Percentiles rank a stretch among this genome's conserved stretches.
These are phyloP conservation scores for Chunga burmeisteri DNA, from an alignment of 2,113 vertebrate genomes.

Conservation along the genomic window DNA sequence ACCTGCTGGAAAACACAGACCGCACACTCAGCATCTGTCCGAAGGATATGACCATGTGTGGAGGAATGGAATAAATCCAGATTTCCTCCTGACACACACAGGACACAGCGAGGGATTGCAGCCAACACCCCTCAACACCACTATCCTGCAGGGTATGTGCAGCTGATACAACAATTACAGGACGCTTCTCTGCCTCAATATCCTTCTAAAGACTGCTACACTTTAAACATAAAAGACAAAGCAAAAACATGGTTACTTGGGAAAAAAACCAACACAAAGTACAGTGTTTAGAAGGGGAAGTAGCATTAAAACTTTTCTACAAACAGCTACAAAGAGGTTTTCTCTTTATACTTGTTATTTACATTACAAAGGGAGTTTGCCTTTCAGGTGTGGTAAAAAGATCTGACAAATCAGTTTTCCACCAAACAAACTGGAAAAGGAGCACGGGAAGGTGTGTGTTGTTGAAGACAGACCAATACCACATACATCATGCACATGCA, in stretches of 20 bases:
- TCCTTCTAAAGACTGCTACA: not conserved
- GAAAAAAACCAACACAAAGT: not conserved
- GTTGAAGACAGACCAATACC: no score
- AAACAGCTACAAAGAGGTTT: not conserved
- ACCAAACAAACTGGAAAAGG: not conserved
- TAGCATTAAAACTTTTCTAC: not conserved
- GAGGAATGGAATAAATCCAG: not conserved
- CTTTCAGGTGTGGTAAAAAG: not conserved
- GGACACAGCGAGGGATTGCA: not conserved
- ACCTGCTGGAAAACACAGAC: not conserved
- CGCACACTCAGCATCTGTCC: not conserved
- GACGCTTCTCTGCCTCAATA: not conserved
- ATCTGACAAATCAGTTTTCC: not conserved
- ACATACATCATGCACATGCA: accelerated
- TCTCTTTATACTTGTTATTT: not conserved
- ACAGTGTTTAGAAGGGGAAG: not conserved
- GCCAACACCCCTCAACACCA: not conserved
- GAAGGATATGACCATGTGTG: not conserved
- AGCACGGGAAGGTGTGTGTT: accelerated
- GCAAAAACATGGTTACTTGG: not conserved
- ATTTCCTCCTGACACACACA: not conserved
- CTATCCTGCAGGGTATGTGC: not conserved
- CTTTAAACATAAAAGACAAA: not conserved
- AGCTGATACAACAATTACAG: not conserved
- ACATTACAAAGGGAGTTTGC: not conserved